A percentile compares a stretch with the other conserved stretches of the same genome.
phyloP scores from a whole-genome alignment of 2,888 invertebrate genomes.

The Thecophora atra region DNA sequence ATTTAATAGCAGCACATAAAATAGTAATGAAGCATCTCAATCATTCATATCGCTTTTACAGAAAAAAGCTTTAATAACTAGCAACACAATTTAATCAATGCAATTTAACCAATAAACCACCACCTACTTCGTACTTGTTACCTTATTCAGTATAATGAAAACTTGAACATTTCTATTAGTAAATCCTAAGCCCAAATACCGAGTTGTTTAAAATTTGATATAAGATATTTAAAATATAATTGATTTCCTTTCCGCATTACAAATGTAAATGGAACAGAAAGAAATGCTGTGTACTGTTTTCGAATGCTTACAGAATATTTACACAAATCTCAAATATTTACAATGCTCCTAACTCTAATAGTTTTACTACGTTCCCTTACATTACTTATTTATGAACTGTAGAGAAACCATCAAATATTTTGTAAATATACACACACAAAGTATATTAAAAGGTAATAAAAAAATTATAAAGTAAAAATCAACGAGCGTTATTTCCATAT shows the following conservation, averaged over 20 bases:
- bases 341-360: conserved; percentile 11
- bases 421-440: conserved; percentile 27
- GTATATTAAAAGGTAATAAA: conserved; percentile 15
- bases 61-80: neutral
- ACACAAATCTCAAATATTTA: conserved; percentile 25
- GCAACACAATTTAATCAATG: conserved; percentile 33
- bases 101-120: conserved; percentile 42
- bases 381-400: conserved; percentile 18
- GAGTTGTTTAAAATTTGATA: neutral
- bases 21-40: conserved; percentile 4
- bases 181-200: neutral
- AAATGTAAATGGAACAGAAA: too few relatives aligned
- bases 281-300: conserved; percentile 21
- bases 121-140: conserved; percentile 43
- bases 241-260: too few relatives aligned
- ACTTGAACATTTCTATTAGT: conserved; percentile 28
- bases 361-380: conserved; percentile 26
- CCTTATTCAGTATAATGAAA: conserved; percentile 34
- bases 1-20: neutral
- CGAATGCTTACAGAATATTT: conserved; percentile 24
- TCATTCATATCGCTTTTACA: conserved; percentile 17
- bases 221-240: conserved; percentile 15
- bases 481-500: neutral
- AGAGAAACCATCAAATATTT: conserved; percentile 30
- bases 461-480: neutral